Evolutionary conservation across 1,140 invertebrate genomes (phyloP), one percentile per base, ranked within the genome.

Genomic region (Holotrichia oblita): DNA sequence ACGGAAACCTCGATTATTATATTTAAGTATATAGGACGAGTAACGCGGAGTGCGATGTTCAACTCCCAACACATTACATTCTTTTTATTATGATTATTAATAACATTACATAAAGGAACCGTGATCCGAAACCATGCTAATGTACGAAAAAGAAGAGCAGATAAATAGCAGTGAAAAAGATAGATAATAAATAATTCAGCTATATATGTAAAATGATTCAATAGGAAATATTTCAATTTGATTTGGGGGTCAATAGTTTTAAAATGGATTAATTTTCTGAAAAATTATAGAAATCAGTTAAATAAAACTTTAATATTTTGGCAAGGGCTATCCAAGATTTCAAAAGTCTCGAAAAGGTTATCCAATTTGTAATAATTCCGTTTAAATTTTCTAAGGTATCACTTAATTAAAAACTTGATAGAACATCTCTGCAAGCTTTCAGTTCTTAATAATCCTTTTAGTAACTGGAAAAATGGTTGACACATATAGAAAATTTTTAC

Each of bases 1-100:
- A 78, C 27, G 77, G 79, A 77, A 79, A 78, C 64, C 78, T 75
- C 75, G 74, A 78, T 44, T 80, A 79, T 7, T 73, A 20, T 41
- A 10, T 42, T 73, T 41, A 17, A 72, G 27, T 12, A 34, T 1
- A n/a, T 40, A 20, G 7, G 17, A 73, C n/a, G 20, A 20, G 12
- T 42, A 74, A 48, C 74, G 17, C 8, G 12, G 59, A 8, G 34
- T 69, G 14, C 61, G 12, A 72, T 42, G 20, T 72, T 40, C 14
- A 9, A 44, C 10, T 40, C 17, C 27, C 61, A 48, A 40, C 41
- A 20, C 75, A 69, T 40, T 55, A 69, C 14, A 40, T 41, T 24
- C 75, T 78, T 44, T 72, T 78, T 73, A 64, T 78, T 78, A 48
- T 78, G 44, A 78, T 48, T 79, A 76, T 76, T 75, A 73, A 78